These are phyloP conservation scores for Neostethus bicornis DNA, from an alignment of 2,797 vertebrate species.

Conservation along the genomic window DNA sequence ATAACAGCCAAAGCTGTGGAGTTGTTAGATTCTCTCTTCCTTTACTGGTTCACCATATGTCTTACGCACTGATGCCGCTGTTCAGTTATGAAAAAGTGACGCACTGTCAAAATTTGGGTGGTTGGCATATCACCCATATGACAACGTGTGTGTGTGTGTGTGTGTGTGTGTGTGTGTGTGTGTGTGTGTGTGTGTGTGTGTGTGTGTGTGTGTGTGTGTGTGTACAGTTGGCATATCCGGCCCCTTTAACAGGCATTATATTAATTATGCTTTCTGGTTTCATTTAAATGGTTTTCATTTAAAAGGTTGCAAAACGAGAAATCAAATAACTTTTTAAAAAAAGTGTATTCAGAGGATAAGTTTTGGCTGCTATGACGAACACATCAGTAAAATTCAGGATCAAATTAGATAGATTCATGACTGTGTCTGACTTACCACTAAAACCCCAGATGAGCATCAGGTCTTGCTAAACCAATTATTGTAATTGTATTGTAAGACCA, in stretches of 20 bases:
- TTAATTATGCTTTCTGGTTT: constrained; percentile 27
- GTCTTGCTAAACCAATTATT: neutral
- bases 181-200: too few species aligned
- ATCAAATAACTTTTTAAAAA: neutral
- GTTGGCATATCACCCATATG: constrained; percentile 41
- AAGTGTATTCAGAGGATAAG: too few species aligned
- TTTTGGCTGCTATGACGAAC: too few species aligned
- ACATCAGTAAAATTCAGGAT: constrained; percentile 4
- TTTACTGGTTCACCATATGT: constrained; percentile 66
- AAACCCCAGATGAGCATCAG: neutral
- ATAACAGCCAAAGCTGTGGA: constrained; percentile 38
- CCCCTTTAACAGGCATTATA: constrained; percentile 47
- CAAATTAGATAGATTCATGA: neutral
- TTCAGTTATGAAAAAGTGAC: neutral
- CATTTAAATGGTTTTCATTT: neutral
- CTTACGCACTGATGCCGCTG: constrained; percentile 43
- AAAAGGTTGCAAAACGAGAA: neutral
- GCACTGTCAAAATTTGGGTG: constrained; percentile 56
- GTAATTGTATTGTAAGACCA: neutral
- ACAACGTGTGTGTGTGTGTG: too few species aligned
- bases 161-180: too few species aligned
- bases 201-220: too few species aligned
- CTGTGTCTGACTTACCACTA: constrained; percentile 5
- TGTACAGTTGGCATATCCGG: too few species aligned
- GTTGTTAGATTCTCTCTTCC: constrained; percentile 24